Conservation (phyloP, 2,113 vertebrate species). For the Nothobranchius furzeri region DNA sequence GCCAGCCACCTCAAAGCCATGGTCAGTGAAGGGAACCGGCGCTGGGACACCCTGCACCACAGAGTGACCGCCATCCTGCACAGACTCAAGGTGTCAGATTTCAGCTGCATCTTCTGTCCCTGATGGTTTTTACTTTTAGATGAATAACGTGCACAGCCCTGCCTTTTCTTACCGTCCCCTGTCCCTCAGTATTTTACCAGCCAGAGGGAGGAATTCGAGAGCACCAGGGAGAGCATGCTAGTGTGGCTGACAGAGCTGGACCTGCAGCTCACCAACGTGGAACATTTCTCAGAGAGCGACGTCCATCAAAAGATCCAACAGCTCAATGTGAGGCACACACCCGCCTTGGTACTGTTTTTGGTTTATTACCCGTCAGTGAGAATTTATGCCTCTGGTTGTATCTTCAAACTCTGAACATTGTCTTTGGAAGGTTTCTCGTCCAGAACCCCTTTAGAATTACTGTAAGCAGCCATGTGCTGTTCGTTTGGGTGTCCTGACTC, state of each 20-base stretch:
- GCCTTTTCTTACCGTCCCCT: too few species aligned
- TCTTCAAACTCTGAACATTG: not conserved
- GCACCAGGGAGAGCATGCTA: constrained; percentile 86
- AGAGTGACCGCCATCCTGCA: constrained; percentile 85
- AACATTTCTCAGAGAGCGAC: constrained; percentile 94
- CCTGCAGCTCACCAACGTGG: constrained; percentile 93
- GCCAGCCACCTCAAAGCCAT: constrained; percentile 88
- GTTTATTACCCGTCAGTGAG: not conserved
- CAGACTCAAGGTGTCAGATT: constrained; percentile 85
- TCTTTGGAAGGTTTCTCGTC: constrained; percentile 1
- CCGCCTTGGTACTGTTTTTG: not conserved
- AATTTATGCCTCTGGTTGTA: not conserved
- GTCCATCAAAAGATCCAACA: constrained; percentile 93
- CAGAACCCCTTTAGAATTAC: not conserved
- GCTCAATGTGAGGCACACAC: constrained; percentile 84
- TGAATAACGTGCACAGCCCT: not conserved
- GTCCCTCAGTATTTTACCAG: constrained; percentile 86
- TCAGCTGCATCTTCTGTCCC: too few species aligned
- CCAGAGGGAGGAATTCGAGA: constrained; percentile 93
- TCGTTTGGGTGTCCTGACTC: constrained; percentile 2
- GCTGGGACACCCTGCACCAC: constrained; percentile 90
- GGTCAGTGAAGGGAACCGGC: constrained; percentile 89
- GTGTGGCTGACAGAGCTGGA: constrained; percentile 98
- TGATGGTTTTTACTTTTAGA: too few species aligned
- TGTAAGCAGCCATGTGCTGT: not conserved